These are phyloP conservation scores for Nebria salina DNA, from an alignment of 2,888 invertebrate genomes.

Conservation along the genomic window DNA sequence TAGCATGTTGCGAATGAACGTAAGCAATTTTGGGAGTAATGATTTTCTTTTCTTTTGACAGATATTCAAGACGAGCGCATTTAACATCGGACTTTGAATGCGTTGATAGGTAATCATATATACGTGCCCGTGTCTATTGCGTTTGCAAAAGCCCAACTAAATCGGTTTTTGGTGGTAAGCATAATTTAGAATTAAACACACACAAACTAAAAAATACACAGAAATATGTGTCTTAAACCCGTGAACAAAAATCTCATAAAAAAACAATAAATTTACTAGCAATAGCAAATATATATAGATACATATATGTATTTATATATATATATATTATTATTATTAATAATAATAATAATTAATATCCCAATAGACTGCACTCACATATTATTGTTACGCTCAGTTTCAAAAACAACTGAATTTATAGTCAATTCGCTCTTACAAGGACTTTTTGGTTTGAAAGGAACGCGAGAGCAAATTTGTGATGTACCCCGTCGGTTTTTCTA, in stretches of 20 bases:
- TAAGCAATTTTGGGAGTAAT: slow-evolving; percentile 61
- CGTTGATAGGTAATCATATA: slow-evolving; percentile 17
- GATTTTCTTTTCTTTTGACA: slow-evolving; percentile 67
- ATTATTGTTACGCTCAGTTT: slow-evolving; percentile 26
- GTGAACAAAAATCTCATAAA: slow-evolving; percentile 29
- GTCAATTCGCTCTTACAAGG: slow-evolving; percentile 29
- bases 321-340: neutral
- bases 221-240: slow-evolving; percentile 35
- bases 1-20: slow-evolving; percentile 47
- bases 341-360: neutral
- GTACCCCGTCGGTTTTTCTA: slow-evolving; percentile 17
- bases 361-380: neutral
- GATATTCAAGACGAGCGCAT: slow-evolving; percentile 81
- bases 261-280: slow-evolving; percentile 38
- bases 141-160: neutral
- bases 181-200: neutral
- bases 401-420: slow-evolving; percentile 32
- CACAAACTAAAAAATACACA: slow-evolving; percentile 20
- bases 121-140: slow-evolving; percentile 10
- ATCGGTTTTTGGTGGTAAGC: slow-evolving; percentile 35
- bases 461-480: slow-evolving; percentile 28
- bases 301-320: neutral
- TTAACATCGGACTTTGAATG: slow-evolving; percentile 57
- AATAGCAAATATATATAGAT: slow-evolving; percentile 22
- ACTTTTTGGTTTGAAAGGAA: slow-evolving; percentile 22